Conservation (phyloP, 2,113 vertebrate genomes). For the Cyrtonyx montezumae region DNA sequence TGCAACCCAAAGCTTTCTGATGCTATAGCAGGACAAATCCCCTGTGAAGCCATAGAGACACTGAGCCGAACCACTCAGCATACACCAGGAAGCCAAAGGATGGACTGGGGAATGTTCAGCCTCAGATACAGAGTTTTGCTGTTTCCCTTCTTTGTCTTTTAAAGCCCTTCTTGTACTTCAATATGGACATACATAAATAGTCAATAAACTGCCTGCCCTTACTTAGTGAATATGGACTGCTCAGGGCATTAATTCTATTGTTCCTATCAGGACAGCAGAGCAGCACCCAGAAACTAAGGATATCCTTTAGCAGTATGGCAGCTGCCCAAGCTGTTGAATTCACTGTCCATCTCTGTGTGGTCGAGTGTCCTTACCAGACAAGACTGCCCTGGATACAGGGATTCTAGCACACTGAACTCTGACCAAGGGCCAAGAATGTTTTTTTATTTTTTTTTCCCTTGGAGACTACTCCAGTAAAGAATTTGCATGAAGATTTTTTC, state of each 20-base stretch:
- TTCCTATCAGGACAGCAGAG: neutral
- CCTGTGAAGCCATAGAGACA: neutral
- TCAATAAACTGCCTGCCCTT: neutral
- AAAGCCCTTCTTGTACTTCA: neutral
- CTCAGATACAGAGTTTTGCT: neutral
- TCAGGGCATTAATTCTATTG: neutral
- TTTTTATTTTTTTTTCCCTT: neutral
- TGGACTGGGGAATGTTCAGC: neutral
- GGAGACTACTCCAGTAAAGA: neutral
- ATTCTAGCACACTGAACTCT: neutral
- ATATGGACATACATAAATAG: neutral
- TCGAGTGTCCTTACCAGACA: neutral
- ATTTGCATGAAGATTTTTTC: rapidly evolving
- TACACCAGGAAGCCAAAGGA: neutral
- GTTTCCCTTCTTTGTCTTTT: neutral
- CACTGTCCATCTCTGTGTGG: neutral
- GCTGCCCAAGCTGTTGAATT: neutral
- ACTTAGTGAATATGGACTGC: neutral
- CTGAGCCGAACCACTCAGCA: neutral
- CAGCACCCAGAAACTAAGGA: neutral
- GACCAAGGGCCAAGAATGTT: neutral
- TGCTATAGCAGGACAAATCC: neutral
- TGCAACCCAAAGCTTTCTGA: neutral
- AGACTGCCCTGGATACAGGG: neutral
- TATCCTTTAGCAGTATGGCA: neutral